Evolutionary conservation across 1,140 invertebrate species (phyloP).

Genomic region (Aphelinus atriplicis): DNA sequence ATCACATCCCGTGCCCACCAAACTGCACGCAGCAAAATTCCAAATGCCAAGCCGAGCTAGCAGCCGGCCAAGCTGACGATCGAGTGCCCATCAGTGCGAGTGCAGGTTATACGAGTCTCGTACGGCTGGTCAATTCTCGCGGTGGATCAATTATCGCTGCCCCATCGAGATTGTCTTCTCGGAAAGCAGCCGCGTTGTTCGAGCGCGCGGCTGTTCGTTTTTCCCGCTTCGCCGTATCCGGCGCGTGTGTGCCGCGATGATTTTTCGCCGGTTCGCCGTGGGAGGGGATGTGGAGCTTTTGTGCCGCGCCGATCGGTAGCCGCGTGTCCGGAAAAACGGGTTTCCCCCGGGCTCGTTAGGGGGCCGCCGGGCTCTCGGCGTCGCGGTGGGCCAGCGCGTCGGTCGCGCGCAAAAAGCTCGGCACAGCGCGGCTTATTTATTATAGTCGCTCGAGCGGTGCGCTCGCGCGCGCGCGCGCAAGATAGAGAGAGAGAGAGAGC

Average conservation of each 20-base stretch:
- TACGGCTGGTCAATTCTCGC: constrained; percentile 4
- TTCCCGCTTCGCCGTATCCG: neutral
- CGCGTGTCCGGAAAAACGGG: constrained; percentile 33
- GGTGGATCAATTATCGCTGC: constrained; percentile 28
- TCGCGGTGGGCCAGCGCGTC: constrained; percentile 10
- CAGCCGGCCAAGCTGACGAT: too few relatives aligned
- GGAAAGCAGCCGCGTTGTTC: constrained; percentile 1
- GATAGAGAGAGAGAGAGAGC: neutral
- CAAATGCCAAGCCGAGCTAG: too few relatives aligned
- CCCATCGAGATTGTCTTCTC: constrained; percentile 19
- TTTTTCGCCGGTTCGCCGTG: too few relatives aligned
- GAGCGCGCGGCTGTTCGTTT: neutral
- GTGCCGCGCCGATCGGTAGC: neutral
- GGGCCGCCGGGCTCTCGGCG: neutral
- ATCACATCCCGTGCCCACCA: too few relatives aligned
- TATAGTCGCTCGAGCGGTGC: constrained; percentile 29
- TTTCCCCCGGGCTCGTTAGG: constrained; percentile 31
- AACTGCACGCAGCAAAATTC: too few relatives aligned
- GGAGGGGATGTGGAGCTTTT: too few relatives aligned
- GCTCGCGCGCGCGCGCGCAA: neutral
- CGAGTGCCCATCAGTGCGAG: too few relatives aligned
- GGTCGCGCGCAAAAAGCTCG: constrained; percentile 23
- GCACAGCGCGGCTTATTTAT: constrained; percentile 27
- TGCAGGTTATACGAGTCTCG: too few relatives aligned
- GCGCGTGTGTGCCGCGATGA: too few relatives aligned